Evolutionary conservation across 2,113 vertebrate genomes (phyloP).

Genomic region (Silurus glanis): DNA sequence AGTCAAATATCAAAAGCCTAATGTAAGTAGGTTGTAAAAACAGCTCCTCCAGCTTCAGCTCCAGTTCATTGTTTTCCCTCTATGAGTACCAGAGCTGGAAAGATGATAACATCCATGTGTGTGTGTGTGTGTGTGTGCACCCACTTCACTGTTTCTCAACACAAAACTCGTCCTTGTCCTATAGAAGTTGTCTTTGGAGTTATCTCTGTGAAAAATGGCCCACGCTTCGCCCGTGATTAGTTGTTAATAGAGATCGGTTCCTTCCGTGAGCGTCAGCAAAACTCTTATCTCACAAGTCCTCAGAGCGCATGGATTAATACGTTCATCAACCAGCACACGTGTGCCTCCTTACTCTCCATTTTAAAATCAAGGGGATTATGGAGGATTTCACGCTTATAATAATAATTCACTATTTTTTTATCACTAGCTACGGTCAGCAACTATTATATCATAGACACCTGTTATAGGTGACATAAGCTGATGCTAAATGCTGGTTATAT

Average conservation of each 20-base stretch:
- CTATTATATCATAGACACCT: neutral
- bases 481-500: neutral
- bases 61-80: neutral
- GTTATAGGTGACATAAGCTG: neutral
- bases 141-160: neutral
- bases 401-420: neutral
- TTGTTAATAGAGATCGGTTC: neutral
- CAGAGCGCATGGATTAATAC: neutral
- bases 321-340: neutral
- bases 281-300: neutral
- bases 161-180: conserved; percentile 11
- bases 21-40: neutral
- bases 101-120: neutral
- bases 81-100: neutral
- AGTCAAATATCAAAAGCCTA: neutral
- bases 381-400: neutral
- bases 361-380: neutral
- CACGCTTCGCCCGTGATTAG: neutral
- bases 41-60: neutral
- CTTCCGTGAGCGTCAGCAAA: neutral
- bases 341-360: neutral
- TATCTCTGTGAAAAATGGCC: conserved; percentile 34
- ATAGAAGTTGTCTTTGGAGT: neutral
- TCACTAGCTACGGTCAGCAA: neutral
- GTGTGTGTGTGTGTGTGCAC: neutral